Base-by-base conservation (phyloP, 1,140 invertebrate species). In the Sitobion miscanthi region DNA sequence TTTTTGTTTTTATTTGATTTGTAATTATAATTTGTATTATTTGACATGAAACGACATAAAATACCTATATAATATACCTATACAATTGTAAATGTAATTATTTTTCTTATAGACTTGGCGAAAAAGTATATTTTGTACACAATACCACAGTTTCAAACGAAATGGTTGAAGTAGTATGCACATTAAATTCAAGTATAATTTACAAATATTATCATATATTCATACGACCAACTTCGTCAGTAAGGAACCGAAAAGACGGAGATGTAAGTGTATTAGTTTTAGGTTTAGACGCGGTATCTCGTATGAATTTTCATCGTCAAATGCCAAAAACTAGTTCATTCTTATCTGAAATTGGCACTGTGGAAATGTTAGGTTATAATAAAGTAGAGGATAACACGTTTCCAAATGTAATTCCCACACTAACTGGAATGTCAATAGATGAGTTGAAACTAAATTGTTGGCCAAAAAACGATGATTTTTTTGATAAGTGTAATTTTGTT, bases 201-300 rank as follows among this genome's bases (percentile, higher is more conserved):
- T 95, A 95, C 94, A 93, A 93, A 57, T 94, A 95, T 90, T 95
- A 94, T 69, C 94, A 95, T 83, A 94, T 95, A 30, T 95, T 95
- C 89, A 93, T 94, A 14, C 95, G 94, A 0, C 54, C 87, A 17
- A 85, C 45, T 25, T 30, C 49, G 49, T 20, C 38, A 23, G 86
- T 92, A 49, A 93, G 0, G 14, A 88, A 9, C n/a, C 94, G n/a
- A 88, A 96, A 25, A 96, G 96, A 21, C 94, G 94, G 85, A 21
- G 85, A 90, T 23, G 82, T 94, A 1, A 94, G 90, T 85, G 96
- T 99, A 0, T 95, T 98, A 35, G 95, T 99, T 20, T 95, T 99
- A 42, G 98, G 94, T 52, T n/a, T 96, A 4, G 96, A 97, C 94
- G 95, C 96, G 0, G 95, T 96, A 42, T 97, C 96, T 1, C 95